phyloP scores from a whole-genome alignment of 2,888 invertebrate species.

The Apeira syringaria region DNA sequence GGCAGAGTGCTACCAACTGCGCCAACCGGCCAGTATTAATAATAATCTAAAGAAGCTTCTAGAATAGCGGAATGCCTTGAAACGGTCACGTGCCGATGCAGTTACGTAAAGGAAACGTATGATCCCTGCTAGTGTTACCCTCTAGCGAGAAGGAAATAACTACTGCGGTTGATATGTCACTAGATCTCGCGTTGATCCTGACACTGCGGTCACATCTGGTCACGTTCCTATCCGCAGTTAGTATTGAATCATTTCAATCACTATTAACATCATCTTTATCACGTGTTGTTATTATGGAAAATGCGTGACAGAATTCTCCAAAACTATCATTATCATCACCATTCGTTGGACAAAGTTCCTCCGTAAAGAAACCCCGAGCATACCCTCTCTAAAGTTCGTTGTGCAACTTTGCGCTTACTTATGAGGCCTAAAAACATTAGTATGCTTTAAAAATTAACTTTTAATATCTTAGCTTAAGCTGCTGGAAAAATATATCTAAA shows the following conservation, averaged over 20 bases:
- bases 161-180: slow-evolving; percentile 36
- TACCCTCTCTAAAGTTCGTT: too few species aligned
- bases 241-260: neutral
- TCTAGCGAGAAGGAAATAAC: slow-evolving; percentile 26
- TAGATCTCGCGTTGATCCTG: slow-evolving; percentile 30
- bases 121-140: slow-evolving; percentile 7
- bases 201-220: slow-evolving; percentile 4
- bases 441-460: too few species aligned
- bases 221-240: slow-evolving; percentile 10
- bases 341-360: too few species aligned
- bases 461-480: too few species aligned
- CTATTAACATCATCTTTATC: too few species aligned
- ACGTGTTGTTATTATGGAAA: neutral
- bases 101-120: slow-evolving; percentile 4
- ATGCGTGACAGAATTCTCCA: neutral
- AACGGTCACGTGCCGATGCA: neutral
- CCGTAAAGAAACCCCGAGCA: too few species aligned
- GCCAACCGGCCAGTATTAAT: too few species aligned
- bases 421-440: too few species aligned
- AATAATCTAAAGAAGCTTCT: neutral
- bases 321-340: too few species aligned
- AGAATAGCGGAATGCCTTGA: neutral
- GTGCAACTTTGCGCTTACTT: too few species aligned
- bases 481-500: too few species aligned
- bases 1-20: too few species aligned